Base-by-base conservation (phyloP, 2,888 invertebrate species). In the Eudemis profundana region DNA sequence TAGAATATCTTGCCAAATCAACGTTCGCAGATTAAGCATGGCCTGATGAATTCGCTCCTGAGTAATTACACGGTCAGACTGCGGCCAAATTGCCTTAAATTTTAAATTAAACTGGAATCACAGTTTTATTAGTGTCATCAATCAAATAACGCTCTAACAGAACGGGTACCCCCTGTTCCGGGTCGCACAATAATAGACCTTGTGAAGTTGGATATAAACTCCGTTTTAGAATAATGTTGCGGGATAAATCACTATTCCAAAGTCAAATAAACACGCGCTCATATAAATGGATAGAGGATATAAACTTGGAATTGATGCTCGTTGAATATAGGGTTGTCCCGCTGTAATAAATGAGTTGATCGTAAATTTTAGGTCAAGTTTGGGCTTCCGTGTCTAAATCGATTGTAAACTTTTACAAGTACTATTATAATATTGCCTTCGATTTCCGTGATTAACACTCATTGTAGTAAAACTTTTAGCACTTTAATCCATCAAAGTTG, bases 101-200 rank as follows among this genome's bases (percentile, higher is more conserved):
- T 91, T 65, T 87, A 92, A 92, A 92, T 92, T 91, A 91, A 91
- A 90, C 89, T 86, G 85, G 88, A 90, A 90, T 90, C 90, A 85
- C 89, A 86, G 85, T 90, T 90, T 90, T 92, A 91, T 92, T 92
- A 91, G 87, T 78, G 79, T 87, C 90, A 92, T 92, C 91, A 92
- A 92, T 92, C 91, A 91, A 90, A 90, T 81, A 82, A 82, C 84
- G 87, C 79, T 82, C 85, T 82, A 85, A 77, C 73, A 76, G 72
- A 82, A 82, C 83, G 77, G 81, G 77, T 77, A 76, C 76, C 72
- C 73, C 66, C 69, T 72, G 74, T 74, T 78, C 70, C 67, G 60
- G 47, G 69, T 63, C 71, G 68, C 57, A 56, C 78, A 77, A 86
- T 80, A 85, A 81, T 82, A 76, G 81, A 71, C 78, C 81, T 77